phyloP scores from a whole-genome alignment of 2,797 vertebrate genomes.

The Rhincodon typus region DNA sequence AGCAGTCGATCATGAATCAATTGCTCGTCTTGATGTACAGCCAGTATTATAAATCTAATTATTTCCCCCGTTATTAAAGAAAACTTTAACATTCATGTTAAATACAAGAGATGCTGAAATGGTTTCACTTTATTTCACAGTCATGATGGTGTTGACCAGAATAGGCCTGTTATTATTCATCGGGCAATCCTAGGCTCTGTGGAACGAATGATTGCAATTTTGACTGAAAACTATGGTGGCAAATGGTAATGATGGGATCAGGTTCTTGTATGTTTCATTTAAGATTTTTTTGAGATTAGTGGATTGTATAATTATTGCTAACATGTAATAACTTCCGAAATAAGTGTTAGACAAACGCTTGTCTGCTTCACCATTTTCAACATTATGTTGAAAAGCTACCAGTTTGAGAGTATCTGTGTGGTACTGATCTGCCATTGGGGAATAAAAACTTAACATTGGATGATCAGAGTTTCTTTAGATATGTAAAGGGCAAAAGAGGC shows the following conservation, averaged over 20 bases:
- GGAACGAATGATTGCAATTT: slow-evolving; percentile 95
- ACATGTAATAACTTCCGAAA: background rate
- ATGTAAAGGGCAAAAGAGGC: too few relatives aligned
- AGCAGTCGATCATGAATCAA: background rate
- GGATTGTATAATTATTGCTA: background rate
- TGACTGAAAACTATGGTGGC: slow-evolving; percentile 92
- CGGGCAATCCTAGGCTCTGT: slow-evolving; percentile 92
- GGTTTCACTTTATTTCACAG: slow-evolving; percentile 52
- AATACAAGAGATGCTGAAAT: background rate
- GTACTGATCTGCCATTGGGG: background rate
- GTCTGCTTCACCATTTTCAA: background rate
- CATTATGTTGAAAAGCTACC: background rate
- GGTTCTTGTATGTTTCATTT: slow-evolving; percentile 14
- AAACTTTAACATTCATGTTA: background rate
- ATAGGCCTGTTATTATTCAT: slow-evolving; percentile 89
- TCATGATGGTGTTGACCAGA: slow-evolving; percentile 88
- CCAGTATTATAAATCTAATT: background rate
- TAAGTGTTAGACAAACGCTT: background rate
- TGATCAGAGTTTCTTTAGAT: too few relatives aligned
- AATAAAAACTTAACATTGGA: background rate
- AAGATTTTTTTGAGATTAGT: background rate
- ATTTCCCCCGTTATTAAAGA: background rate
- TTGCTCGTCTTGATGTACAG: background rate
- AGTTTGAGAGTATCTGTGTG: background rate
- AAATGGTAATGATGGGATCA: too few relatives aligned